Evolutionary conservation across 1,140 invertebrate species (phyloP).

Genomic region (Dendrolimus punctatus): DNA sequence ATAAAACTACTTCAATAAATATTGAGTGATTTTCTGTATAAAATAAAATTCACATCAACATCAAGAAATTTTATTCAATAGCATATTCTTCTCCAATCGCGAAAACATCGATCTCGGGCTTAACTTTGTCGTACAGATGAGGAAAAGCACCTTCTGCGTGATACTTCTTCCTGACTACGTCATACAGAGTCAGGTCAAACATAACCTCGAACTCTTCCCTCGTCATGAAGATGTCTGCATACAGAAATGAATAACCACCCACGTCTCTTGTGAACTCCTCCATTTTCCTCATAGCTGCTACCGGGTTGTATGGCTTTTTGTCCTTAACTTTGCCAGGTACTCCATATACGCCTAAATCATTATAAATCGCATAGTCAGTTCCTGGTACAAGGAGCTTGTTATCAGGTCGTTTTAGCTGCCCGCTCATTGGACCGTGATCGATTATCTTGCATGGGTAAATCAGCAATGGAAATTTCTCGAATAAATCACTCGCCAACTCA

Average conservation of each 20-base stretch:
- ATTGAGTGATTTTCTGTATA: too few species aligned
- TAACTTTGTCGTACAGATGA: conserved; percentile 89
- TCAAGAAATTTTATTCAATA: conserved; percentile 49
- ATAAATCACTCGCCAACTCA: conserved; percentile 77
- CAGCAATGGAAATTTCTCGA: conserved; percentile 86
- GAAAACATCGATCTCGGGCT: conserved; percentile 80
- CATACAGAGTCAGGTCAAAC: conserved; percentile 88
- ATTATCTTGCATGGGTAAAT: conserved; percentile 86
- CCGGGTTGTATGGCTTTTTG: conserved; percentile 73
- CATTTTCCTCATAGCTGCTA: conserved; percentile 65
- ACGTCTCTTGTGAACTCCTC: conserved; percentile 73
- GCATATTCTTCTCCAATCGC: conserved; percentile 76
- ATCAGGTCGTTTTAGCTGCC: conserved; percentile 73
- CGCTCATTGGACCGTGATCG: conserved; percentile 79
- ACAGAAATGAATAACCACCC: conserved; percentile 80
- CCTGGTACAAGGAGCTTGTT: conserved; percentile 76
- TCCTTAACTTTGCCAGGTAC: conserved; percentile 76
- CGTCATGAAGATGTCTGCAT: conserved; percentile 87
- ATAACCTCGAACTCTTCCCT: conserved; percentile 84
- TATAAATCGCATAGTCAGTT: conserved; percentile 78
- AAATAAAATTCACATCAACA: too few species aligned
- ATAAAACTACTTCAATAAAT: too few species aligned
- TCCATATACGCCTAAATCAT: conserved; percentile 88
- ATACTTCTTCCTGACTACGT: conserved; percentile 77
- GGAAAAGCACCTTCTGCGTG: conserved; percentile 82